Base-by-base conservation (phyloP, 2,888 invertebrate genomes). In the Panzeria rudis region DNA sequence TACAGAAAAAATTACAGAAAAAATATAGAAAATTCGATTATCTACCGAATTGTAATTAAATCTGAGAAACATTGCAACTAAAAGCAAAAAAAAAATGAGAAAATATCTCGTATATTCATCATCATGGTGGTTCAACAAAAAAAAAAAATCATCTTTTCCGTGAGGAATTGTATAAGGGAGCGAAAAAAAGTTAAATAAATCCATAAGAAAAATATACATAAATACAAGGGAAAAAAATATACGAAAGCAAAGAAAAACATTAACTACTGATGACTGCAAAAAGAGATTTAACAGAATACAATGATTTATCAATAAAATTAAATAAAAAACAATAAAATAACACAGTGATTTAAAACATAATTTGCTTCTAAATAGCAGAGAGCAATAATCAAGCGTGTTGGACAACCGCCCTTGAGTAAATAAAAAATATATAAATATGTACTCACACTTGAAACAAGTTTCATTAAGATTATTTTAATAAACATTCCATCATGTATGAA, bases 11-110 rank as follows among this genome's bases (percentile, higher is more conserved):
- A 41, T 17, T 50, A 29, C 38, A 52, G 20, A 68, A 52, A 29
- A 73, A 77, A 59, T 71, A 56, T 69, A 66, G 79, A 85, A 90
- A 91, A 90, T 90, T 90, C 90, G 90, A 90, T 90, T 90, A 91
- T 90, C 91, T 89, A 89, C 87, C 88, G 89, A 91, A 91, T 89
- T 90, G 91, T 91, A 90, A 90, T 90, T 90, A 90, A 91, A 91
- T 90, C 90, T 90, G 83, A 76, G 86, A 71, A 71, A 77, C 73
- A 77, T 77, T 83, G 85, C 69, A 78, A 78, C 72, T 50, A 52
- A 79, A 76, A 56, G 71, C 66, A 82, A 73, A 78, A 84, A 41
- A 35, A 50, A 15, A 73, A 59, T 32, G 54, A 8, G 56, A 66
- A 47, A n/a, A 25, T n/a, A 23, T 41, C 44, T 54, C 17, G 29